Conservation (phyloP, 53 echinoderm and acorn worm species). For the Crossaster papposus region DNA sequence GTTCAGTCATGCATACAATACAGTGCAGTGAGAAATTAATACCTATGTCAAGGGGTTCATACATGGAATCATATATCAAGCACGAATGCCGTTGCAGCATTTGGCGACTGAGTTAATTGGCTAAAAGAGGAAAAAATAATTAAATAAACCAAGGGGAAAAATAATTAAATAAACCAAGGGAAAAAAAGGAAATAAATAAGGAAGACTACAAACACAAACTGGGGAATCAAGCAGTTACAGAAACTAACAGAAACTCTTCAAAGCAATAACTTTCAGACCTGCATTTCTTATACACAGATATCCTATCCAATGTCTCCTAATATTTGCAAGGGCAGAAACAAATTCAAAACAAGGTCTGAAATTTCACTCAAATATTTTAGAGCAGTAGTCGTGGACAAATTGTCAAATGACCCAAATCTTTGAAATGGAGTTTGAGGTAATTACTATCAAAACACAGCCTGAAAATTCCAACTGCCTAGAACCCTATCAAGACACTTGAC, state of each 20-base stretch:
- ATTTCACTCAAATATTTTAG: neutral
- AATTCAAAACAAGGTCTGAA: neutral
- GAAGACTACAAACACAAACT: neutral
- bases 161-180: neutral
- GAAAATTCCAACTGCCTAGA: neutral
- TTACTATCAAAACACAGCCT: conserved; percentile 22
- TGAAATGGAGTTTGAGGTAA: neutral
- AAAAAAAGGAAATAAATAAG: neutral
- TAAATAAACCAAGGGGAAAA: neutral
- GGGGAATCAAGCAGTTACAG: neutral
- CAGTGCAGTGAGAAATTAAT: no score
- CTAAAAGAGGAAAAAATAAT: no score
- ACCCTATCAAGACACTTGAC: no score
- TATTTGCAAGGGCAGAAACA: neutral
- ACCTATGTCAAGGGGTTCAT: no score
- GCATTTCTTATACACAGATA: neutral
- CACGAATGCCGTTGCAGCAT: no score
- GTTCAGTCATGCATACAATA: no score
- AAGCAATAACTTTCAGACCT: neutral
- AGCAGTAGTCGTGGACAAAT: no score
- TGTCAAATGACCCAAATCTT: neutral
- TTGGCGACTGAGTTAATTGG: no score
- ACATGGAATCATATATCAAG: no score
- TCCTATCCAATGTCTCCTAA: neutral
- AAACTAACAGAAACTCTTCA: neutral